Percentiles rank a stretch among this genome's conserved stretches.
Conservation (phyloP, 2,113 vertebrate genomes). For the Chinchilla lanigera region DNA sequence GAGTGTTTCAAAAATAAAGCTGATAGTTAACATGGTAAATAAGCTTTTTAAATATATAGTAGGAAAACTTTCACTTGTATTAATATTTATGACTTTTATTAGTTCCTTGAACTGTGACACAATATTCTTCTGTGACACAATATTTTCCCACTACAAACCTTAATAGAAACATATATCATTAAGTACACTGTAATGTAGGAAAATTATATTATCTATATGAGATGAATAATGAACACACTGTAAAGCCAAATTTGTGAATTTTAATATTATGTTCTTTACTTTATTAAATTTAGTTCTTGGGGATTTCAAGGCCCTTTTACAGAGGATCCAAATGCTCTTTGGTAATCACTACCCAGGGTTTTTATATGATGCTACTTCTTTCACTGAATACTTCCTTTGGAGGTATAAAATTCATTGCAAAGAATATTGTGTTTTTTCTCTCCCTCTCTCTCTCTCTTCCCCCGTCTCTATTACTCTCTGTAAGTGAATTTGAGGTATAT, state of each 20-base stretch:
- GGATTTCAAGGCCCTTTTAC: conserved; percentile 29
- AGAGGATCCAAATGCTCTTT: conserved; percentile 46
- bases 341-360: conserved; percentile 27
- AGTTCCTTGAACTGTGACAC: background rate
- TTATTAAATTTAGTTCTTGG: conserved; percentile 62
- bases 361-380: conserved; percentile 40
- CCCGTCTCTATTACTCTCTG: too few species aligned
- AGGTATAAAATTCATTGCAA: conserved; percentile 31
- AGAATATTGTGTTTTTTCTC: background rate
- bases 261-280: conserved; percentile 11
- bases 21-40: background rate
- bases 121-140: background rate
- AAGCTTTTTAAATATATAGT: background rate
- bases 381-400: conserved; percentile 53
- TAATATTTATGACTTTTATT: background rate
- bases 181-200: background rate
- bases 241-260: conserved; percentile 31
- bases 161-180: conserved; percentile 35
- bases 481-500: background rate
- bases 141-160: conserved; percentile 20
- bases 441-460: background rate
- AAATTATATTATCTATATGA: background rate
- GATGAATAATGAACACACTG: conserved; percentile 6
- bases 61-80: background rate
- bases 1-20: background rate